Base-by-base conservation (phyloP, 2,797 vertebrate genomes). In the Megaceryle alcyon region DNA sequence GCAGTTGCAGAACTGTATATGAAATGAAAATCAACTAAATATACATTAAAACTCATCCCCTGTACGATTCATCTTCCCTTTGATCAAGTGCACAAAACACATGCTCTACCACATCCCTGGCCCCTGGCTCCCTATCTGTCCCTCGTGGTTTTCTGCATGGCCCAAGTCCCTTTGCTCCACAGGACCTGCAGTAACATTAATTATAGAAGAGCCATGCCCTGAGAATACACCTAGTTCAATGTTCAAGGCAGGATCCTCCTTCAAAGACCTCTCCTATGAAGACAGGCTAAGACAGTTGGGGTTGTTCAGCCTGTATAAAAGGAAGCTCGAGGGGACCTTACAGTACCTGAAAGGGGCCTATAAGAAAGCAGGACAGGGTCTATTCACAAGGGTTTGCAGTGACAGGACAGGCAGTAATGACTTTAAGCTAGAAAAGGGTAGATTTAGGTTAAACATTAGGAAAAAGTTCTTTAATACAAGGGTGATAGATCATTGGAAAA, bases 111-210 rank as follows among this genome's bases (percentile, higher is more conserved):
- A 60, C 44, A 39, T 19, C 48, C 14, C 13, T 0, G 1, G 31
- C 8, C 22, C 7, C n/a, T 1, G 1, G n/a, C 48, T 82, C 68
- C 61, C 56, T n/a, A 54, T 3, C n/a, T 31, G 51, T 44, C 15
- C 7, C 14, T 12, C 7, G 4, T 0, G 1, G 12, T 28, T 65
- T 70, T 77, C 33, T 21, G 49, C 20, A 9, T 0, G 1, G n/a
- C 53, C 41, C 33, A 14, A 59, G 48, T 26, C 63, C 2, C 2
- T 70, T 63, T 6, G 2, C 22, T 16, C 44, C 18, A 28, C 1
- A 1, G 49, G 20, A 70, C 0, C 1, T 80, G 39, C 2, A 4
- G 44, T 56, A 43, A 59, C 31, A n/a, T 63, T 49, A 69, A 56
- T 66, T 71, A 71, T 0, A 51, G 48, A 75, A 60, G 31, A 90